Base-by-base conservation (phyloP, 2,797 vertebrate genomes). In the Xenops minutus region DNA sequence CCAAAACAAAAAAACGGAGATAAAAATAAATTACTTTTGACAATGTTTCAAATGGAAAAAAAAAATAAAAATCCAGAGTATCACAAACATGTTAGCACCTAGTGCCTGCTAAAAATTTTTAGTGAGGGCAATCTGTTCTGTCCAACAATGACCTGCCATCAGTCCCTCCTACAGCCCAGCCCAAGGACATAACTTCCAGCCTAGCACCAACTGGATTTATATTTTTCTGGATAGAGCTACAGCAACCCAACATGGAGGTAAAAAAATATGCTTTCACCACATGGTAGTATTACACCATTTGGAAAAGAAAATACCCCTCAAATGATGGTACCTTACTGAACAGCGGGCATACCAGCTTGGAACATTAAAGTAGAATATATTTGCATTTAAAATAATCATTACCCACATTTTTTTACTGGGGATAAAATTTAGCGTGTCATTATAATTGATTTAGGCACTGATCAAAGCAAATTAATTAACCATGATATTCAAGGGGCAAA, bases 401-500 rank as follows among this genome's bases (percentile, higher is more conserved):
- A 63, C 85, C 52, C 84, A 49, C 7, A 41, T 73, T 82, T 83
- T 85, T 83, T 52, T 71, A 59, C 59, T 36, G 44, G 32, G 46
- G 32, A 84, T 68, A 94, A 92, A 93, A 82, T 84, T 84, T 36
- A 88, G 39, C 41, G 36, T 74, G 76, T 51, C 68, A 69, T 80
- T 91, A 32, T 80, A 89, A 94, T 49, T 95, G 88, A 94, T 79
- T 89, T 86, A 91, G 81, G 41, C 41, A 67, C 62, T 36, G 54
- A 93, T 87, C 86, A 96, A 94, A 94, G 84, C 52, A 90, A 89
- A 92, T 93, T 85, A 95, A 92, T 95, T 95, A 92, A 84, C 61
- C 18, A 14, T 85, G 55, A 51, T 61, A 95, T 76, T 85, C 67
- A 77, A 80, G 74, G 82, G 76, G 90, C 84, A 92, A 68, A 96